These are phyloP conservation scores for Brachionus manjavacas DNA, from an alignment of 1,140 invertebrate species.

Conservation along the genomic window DNA sequence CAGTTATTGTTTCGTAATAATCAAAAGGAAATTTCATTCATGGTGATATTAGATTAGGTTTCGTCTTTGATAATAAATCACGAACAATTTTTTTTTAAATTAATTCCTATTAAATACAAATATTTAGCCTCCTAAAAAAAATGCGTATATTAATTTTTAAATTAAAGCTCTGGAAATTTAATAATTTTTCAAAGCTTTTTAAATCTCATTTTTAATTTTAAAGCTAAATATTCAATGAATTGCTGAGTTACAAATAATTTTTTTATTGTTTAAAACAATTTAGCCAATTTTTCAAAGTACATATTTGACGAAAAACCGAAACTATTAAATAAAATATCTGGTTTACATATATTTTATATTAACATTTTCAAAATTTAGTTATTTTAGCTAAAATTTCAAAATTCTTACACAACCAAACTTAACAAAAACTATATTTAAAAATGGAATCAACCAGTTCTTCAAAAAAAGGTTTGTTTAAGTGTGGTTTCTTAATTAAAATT, in stretches of 20 bases:
- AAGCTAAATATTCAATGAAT: not conserved
- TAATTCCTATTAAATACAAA: not conserved
- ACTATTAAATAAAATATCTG: not conserved
- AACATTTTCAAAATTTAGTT: not conserved
- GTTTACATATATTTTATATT: not conserved
- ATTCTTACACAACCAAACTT: not conserved
- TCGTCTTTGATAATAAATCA: not conserved
- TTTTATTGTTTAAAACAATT: not conserved
- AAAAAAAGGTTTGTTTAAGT: conserved; percentile 27
- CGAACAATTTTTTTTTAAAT: not conserved
- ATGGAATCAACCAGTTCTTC: not conserved
- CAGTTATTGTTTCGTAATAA: not conserved
- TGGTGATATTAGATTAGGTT: not conserved
- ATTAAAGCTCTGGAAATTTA: not conserved
- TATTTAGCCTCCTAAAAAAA: not conserved
- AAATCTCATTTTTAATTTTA: not conserved
- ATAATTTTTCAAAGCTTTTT: not conserved
- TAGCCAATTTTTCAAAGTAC: too few species aligned
- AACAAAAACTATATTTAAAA: not conserved
- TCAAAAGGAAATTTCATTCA: not conserved
- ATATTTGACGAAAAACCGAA: not conserved
- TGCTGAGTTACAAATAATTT: not conserved
- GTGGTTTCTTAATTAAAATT: not conserved
- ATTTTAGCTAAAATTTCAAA: not conserved
- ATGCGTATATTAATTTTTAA: not conserved